phyloP scores from a whole-genome alignment of 30 jellyfish, hydroid and myxozoan genomes.

The Sanderia malayensis region DNA sequence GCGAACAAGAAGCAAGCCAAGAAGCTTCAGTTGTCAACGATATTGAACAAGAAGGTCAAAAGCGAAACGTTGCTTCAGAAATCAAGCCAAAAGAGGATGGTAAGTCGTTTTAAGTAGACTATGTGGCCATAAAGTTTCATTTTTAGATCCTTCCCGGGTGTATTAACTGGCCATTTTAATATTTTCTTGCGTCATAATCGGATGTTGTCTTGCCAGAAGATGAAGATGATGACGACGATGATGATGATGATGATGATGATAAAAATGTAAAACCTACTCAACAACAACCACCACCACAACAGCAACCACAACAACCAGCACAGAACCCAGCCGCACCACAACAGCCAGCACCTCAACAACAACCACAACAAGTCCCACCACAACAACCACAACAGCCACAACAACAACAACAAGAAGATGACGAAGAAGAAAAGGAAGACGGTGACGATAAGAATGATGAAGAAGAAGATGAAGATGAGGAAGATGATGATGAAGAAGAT shows the following conservation, averaged over 20 bases:
- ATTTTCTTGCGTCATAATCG: background rate
- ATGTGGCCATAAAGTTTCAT: too few species aligned
- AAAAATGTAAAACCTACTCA: background rate
- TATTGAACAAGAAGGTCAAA: conserved; percentile 23
- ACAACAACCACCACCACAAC: conserved; percentile 12
- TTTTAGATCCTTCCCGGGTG: too few species aligned
- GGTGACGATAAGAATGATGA: conserved; percentile 5
- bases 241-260: conserved; percentile 4
- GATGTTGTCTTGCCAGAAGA: conserved; percentile 3
- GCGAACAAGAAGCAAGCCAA: conserved; percentile 6
- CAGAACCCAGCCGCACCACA: background rate
- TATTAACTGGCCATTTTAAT: too few species aligned
- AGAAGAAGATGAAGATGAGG: conserved; percentile 23
- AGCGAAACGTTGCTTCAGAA: conserved; percentile 21
- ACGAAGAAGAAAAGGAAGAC: conserved; percentile 7
- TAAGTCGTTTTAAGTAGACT: too few species aligned
- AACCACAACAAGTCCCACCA: background rate
- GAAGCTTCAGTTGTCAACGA: conserved; percentile 39
- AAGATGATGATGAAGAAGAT: conserved; percentile 39
- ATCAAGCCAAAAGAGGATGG: background rate
- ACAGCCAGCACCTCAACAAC: background rate
- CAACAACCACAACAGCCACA: conserved; percentile 27
- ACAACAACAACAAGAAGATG: conserved; percentile 33
- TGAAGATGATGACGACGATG: conserved; percentile 20
- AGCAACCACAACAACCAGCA: background rate